Base-by-base conservation (phyloP, 2,113 vertebrate species). In the Percina caprodes region DNA sequence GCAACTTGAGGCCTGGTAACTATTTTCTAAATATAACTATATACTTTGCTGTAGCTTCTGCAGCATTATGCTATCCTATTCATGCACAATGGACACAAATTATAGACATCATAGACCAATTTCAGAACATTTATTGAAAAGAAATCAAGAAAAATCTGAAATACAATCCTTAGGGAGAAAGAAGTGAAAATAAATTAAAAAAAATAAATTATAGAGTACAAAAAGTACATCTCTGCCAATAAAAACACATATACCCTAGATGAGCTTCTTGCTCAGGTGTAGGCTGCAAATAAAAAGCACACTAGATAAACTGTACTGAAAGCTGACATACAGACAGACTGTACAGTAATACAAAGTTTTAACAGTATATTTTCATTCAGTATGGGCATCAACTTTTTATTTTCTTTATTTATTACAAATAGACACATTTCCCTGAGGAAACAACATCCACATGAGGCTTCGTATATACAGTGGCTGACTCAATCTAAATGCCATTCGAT, bases 401-500 rank as follows among this genome's bases (percentile, higher is more conserved):
- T 72, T 87, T 74, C 19, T 89, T 66, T 78, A 39, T 84, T 90
- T 54, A 55, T 74, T 85, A 88, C 68, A 92, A 86, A 93, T 86
- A 84, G 84, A 87, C 75, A 91, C 77, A 91, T 93, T 94, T 92
- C 87, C 94, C 93, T 95, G 93, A 95, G 91, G 93, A 93, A 94
- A 94, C 86, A 48, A 87, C 65, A 88, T 89, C 84, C 70, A 91
- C 21, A 33, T 70, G 76, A 92, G 74, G 81, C 70, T 76, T 68
- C 21, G 82, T 62, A 81, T 4, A 88, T 81, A 88, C 78, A 89
- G 78, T 84, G 83, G 82, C 69, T 72, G 65, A 92, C 67, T 85
- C 65, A 72, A 87, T 71, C 78, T 88, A 83, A 90, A 88, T 87
- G 78, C 84, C 69, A 78, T 70, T 82, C 6, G 19, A 78, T 70